Base-by-base conservation (phyloP, 2,888 invertebrate genomes). In the Mechanitis mazaeus region DNA sequence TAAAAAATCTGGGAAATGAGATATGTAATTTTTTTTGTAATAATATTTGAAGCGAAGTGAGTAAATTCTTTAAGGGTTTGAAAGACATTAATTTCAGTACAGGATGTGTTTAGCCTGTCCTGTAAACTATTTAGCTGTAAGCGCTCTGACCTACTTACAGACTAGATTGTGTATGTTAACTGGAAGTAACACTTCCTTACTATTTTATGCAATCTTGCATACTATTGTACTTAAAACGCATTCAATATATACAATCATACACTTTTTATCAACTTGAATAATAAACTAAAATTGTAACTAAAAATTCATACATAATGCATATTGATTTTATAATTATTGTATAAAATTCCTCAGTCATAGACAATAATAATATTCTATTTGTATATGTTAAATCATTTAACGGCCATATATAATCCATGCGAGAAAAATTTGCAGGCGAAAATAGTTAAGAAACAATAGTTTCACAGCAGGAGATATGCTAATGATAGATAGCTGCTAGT, bases 361-460 rank as follows among this genome's bases (percentile, higher is more conserved):
- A 35, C 35, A 5, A 35, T 35, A 35, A 3, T 35, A 35, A 35
- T 35, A 35, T 5, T 42, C 7, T 42, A 42, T 42, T 42, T 9
- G 42, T 7, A 42, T 42, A 42, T 9, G 42, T 35, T 35, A 35
- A 53, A 31, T 5, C 50, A n/a, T 11, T 28, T 33, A 20, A 42
- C 56, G 59, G 56, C 54, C 38, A 53, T 45, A 7, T 45, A 35
- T 33, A 55, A 64, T 53, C 53, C 64, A 64, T 65, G 65, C 65
- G 62, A 63, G 54, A 58, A 55, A 20, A 55, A 64, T 62, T 58
- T 64, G 63, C 63, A 65, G 55, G 64, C 59, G 45, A 63, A 61
- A 54, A 54, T 50, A 56, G 12, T 42, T 57, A 58, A 45, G 20
- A 3, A 42, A 50, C 31, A 20, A 12, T 47, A 50, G 56, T 56